Evolutionary conservation across 1,140 invertebrate genomes (phyloP), one percentile per base, ranked within the genome.

Genomic region (Ctenoplectra terminalis): DNA sequence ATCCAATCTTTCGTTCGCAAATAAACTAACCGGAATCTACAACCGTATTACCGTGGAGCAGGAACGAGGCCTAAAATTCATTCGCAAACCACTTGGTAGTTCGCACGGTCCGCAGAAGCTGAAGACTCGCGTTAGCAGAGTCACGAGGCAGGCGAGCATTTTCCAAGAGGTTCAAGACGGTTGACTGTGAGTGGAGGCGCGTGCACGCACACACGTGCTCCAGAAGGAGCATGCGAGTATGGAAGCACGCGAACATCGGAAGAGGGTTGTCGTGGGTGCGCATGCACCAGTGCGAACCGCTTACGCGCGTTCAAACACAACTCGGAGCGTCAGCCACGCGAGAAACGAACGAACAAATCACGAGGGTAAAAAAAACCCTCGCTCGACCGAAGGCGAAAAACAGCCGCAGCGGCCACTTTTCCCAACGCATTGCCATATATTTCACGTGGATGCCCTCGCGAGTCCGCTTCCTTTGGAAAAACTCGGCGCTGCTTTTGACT

Each of bases 151-250:
- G 15, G 3, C 11, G 26, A 61, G 26, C 37, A 40, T 77, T 69
- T 43, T 34, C 29, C 29, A 17, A 69, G 54, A 37, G 37, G 9
- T 56, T 29, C 1, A 29, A 52, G 52, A 58, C 74, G 64, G 61
- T 58, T 29, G 63, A 63, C 29, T 75, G 46, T 46, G 48, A 37
- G 66, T 72, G 58, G 54, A 56, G 63, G 61, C n/a, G 50, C 50
- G 50, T 26, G 48, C 69, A 73, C 75, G 71, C 29, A 70, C 70
- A 58, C 70, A 79, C 56, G 69, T 69, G 70, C 61, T 29, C n/a
- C 23, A 7, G 9, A 0, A 76, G n/a, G 20, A 40, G 66, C 34
- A 52, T 40, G 40, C 54, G 15, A 69, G 31, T n/a, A n/a, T n/a
- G n/a, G n/a, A n/a, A n/a, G n/a, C n/a, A n/a, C n/a, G n/a, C n/a